Evolutionary conservation across 2,113 vertebrate species (phyloP).

Genomic region (Pygoscelis adeliae): DNA sequence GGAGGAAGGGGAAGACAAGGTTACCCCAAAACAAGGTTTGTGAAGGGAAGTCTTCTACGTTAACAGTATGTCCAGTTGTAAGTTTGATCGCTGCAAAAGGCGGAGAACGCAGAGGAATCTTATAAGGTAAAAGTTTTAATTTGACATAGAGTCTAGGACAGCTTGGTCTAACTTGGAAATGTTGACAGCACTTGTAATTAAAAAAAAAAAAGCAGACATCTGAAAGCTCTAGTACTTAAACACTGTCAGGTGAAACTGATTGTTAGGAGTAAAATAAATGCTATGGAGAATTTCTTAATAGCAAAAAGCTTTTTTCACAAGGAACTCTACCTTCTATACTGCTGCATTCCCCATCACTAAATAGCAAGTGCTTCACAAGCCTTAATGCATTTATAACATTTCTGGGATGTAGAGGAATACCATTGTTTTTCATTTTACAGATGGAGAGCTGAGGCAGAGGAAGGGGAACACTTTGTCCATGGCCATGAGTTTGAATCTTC

Average conservation of each 20-base stretch:
- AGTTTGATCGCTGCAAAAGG: background rate
- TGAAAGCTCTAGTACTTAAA: background rate
- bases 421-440: background rate
- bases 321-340: background rate
- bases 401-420: background rate
- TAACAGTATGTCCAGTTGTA: background rate
- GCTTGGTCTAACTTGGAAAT: background rate
- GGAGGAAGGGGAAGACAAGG: background rate
- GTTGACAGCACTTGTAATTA: background rate
- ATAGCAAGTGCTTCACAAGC: background rate
- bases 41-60: too few relatives aligned
- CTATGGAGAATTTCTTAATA: background rate
- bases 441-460: background rate
- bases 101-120: background rate
- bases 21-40: too few relatives aligned
- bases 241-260: background rate
- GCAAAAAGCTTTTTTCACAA: background rate
- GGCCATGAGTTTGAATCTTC: background rate
- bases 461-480: background rate
- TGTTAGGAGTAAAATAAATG: background rate
- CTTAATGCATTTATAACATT: background rate
- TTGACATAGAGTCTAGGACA: background rate
- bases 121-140: background rate
- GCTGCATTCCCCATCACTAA: background rate
- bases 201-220: background rate